Conservation (phyloP, 2,113 vertebrate species). For the Leucoraja erinaceus region DNA sequence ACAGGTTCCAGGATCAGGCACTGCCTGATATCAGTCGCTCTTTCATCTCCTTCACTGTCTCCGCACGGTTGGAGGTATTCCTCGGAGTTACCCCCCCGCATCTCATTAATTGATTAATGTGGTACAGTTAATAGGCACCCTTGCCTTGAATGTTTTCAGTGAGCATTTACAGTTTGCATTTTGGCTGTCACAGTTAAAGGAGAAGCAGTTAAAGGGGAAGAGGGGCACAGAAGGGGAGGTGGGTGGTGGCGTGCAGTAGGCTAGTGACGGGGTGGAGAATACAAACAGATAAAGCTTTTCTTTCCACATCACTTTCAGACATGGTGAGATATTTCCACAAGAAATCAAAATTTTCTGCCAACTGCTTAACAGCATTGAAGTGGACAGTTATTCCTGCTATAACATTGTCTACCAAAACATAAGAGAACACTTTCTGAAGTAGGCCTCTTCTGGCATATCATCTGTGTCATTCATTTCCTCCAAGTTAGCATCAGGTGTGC, state of each 20-base stretch:
- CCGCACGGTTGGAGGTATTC: background rate
- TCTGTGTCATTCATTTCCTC: too few relatives aligned
- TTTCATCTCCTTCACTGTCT: background rate
- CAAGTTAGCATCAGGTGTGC: too few relatives aligned
- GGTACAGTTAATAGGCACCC: background rate
- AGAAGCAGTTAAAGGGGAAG: background rate
- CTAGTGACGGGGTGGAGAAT: too few relatives aligned
- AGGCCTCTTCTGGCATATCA: too few relatives aligned
- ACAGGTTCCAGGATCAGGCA: background rate
- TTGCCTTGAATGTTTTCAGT: background rate
- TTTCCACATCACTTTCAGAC: too few relatives aligned
- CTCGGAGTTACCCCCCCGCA: background rate
- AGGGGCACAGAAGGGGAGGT: background rate
- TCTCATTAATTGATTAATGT: background rate
- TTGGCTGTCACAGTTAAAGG: background rate
- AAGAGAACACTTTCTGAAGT: too few relatives aligned
- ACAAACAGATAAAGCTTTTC: too few relatives aligned
- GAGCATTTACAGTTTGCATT: background rate
- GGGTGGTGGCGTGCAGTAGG: background rate
- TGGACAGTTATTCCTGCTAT: too few relatives aligned
- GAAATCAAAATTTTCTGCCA: too few relatives aligned
- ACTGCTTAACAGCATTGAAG: too few relatives aligned
- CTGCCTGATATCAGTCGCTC: background rate
- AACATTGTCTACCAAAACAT: too few relatives aligned
- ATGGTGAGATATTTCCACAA: too few relatives aligned